A percentile compares a stretch with the other conserved stretches of the same genome.
phyloP scores from a whole-genome alignment of 2,113 vertebrate species.

The Mionectes macconnelli region DNA sequence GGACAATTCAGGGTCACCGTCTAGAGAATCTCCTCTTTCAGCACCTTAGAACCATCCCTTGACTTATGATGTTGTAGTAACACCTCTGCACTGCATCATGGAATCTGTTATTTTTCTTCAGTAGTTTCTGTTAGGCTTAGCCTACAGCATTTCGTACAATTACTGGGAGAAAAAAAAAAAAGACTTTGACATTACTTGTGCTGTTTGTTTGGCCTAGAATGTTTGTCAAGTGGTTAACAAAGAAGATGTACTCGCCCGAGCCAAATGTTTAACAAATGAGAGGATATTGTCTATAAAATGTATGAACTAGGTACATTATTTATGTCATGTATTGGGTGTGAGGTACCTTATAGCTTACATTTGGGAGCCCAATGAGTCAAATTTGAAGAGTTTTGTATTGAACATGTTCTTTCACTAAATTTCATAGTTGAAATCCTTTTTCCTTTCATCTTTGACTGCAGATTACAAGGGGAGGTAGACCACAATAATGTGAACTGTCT shows the following conservation, averaged over 20 bases:
- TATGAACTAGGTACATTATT: constrained; percentile 47
- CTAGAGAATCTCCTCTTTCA: constrained; percentile 93
- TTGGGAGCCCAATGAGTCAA: constrained; percentile 2
- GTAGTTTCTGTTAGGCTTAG: constrained; percentile 62
- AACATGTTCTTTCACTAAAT: background rate
- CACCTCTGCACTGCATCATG: constrained; percentile 83
- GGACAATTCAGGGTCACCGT: constrained; percentile 91
- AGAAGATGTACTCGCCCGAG: constrained; percentile 11
- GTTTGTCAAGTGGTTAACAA: constrained; percentile 50
- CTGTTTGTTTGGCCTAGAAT: constrained; percentile 68
- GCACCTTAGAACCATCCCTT: constrained; percentile 82
- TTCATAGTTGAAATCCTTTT: background rate
- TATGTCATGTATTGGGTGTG: constrained; percentile 35
- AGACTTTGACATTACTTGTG: constrained; percentile 38
- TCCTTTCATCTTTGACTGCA: background rate
- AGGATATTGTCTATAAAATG: constrained; percentile 15
- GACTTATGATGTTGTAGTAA: constrained; percentile 65
- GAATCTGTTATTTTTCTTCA: constrained; percentile 64
- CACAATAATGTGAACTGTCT: background rate
- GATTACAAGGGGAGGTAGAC: constrained; percentile 7
- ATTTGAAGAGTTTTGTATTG: background rate
- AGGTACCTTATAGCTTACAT: constrained; percentile 27
- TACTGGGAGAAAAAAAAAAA: constrained; percentile 2
- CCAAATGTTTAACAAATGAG: constrained; percentile 54
- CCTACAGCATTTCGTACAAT: constrained; percentile 51